Evolutionary conservation across 2,797 vertebrate genomes (phyloP).

Genomic region (Premnoplex brunnescens): DNA sequence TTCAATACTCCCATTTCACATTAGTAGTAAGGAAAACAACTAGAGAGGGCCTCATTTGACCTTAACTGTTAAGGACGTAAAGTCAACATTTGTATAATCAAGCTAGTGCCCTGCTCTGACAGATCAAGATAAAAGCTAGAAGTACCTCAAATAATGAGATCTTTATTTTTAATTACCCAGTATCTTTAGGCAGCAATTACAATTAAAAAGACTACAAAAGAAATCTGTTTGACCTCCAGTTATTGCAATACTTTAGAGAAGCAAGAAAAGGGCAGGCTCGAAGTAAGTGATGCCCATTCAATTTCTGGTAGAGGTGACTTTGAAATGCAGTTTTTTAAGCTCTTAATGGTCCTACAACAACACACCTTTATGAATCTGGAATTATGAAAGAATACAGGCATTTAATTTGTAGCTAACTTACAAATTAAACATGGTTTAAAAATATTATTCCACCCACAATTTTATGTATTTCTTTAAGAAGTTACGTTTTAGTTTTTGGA

Average conservation of each 20-base stretch:
- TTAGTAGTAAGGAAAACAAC: background rate
- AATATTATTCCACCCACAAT: background rate
- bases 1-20: background rate
- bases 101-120: background rate
- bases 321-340: background rate
- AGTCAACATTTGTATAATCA: conserved; percentile 28
- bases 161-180: conserved; percentile 35
- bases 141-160: conserved; percentile 37
- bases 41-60: background rate
- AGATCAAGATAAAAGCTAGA: conserved; percentile 16
- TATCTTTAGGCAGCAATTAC: conserved; percentile 33
- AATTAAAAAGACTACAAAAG: background rate
- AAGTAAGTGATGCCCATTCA: background rate
- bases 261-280: background rate
- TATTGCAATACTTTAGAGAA: conserved; percentile 3
- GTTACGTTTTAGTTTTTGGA: background rate
- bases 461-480: background rate
- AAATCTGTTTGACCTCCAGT: background rate
- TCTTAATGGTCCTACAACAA: background rate
- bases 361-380: background rate
- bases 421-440: background rate
- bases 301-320: background rate
- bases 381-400: background rate
- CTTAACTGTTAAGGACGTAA: background rate
- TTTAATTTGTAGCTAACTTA: background rate